Base-by-base conservation (phyloP, 2,113 vertebrate genomes). In the Otis tarda region DNA sequence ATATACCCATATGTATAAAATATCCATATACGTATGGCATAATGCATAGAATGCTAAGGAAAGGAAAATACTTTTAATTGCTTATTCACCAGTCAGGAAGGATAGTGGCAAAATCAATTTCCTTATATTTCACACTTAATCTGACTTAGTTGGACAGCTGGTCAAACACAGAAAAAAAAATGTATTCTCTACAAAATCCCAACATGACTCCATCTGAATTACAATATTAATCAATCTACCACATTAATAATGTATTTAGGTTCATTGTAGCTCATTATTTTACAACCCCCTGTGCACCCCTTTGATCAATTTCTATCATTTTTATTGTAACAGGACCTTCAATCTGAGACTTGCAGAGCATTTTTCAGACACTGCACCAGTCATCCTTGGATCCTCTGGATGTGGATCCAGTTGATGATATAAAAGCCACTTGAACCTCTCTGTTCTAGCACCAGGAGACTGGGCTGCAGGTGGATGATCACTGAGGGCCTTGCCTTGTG, bases 251-350 rank as follows among this genome's bases (percentile, higher is more conserved):
- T 7, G 2, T 0, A 9, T 75, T 83, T 47, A 43, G 2, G 7
- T 33, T 45, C 59, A 10, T 33, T 37, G 23, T 1, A 70, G 15
- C 12, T 74, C 15, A 20, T 7, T 77, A 6, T 45, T 85, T 89
- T 50, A 37, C 18, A 55, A 7, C 17, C 2, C 3, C 10, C 11
- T 39, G 4, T 28, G 13, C 6, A 64, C 0, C 0, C 5, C 7
- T 75, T 91, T 12, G 53, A 77, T 28, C 16, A n/a, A 23, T 83
- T 61, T 59, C 28, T 65, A 14, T 35, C 0, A 19, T 41, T 77
- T 76, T 63, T 55, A 27, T 31, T 68, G 39, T 39, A 39, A 39
- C 39, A 65, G 1, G 19, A 63, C 7, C 2, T 81, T 67, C 56
- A 39, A 20, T 25, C 22, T 65, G 50, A 69, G 10, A 14, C 10